Base-by-base conservation (phyloP, 1,140 invertebrate species). In the Cryptotermes secundus region DNA sequence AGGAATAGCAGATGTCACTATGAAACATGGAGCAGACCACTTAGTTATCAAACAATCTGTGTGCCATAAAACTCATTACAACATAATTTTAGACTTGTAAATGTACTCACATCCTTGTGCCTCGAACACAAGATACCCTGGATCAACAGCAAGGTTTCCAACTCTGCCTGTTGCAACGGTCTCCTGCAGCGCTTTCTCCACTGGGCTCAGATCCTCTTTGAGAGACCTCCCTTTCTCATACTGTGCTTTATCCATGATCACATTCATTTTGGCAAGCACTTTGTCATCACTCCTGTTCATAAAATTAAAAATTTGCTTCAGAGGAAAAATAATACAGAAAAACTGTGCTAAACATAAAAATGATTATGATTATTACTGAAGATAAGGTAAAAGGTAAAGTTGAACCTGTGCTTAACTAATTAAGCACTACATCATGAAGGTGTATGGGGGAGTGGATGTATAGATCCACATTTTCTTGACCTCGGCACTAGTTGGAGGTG, bases 111-210 rank as follows among this genome's bases (percentile, higher is more conserved):
- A 89, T 86, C 91, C 91, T 83, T 92, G 91, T 6, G 94, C 92
- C 87, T 94, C 92, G 86, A 96, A 92, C 34, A 94, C 91, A 81
- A 95, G 89, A 88, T 94, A 96, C 84, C 93, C 92, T 0, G 95
- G 95, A 90, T 98, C 96, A 0, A 97, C 93, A 19, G 92, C 93
- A 2, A 97, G 89, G 42, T 93, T 93, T 1, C 96, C 96, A 31
- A 97, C 93, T 87, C 90, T 92, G 34, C 96, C 96, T 4, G 88
- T 92, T 10, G 91, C 89, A 24, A 97, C 90, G 14, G 94, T 94
- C 83, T 96, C 93, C 86, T 93, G 90, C 9, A 97, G 89, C 0
- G 91, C 92, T 31, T 90, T 88, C 87, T 93, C 89, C 86, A 94
- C 92, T 36, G 89, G 90, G 24, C 88, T 90, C 90, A 0, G 89